Evolutionary conservation across 2,113 vertebrate genomes (phyloP), one percentile per base, ranked within the genome.

Genomic region (Podocnemis expansa): DNA sequence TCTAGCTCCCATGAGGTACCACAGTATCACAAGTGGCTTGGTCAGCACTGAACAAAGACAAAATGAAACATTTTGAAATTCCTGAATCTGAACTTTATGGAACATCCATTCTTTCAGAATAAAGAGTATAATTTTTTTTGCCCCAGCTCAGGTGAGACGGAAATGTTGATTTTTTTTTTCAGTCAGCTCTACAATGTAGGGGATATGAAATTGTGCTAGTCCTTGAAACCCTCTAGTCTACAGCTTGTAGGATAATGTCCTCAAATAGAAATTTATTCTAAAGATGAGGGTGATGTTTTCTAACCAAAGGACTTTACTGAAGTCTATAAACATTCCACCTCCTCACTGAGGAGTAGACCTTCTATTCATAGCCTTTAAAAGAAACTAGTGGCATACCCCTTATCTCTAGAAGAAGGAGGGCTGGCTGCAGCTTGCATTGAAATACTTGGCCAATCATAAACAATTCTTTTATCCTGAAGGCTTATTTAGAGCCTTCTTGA

Each of bases 281-380:
- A 60, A 47, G 76, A 4, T 51, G 34, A 51, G 13, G 3, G 1
- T 0, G 0, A 56, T 17, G 2, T 49, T 78, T 0, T 45, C 19
- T 34, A 5, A 4, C 3, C 67, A 79, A 93, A 81, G 29, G 1
- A 58, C 4, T 29, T 27, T 60, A 2, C n/a, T 80, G 45, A 89
- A 91, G 81, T 2, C 4, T 41, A 41, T 7, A 56, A 73, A 82
- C 2, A 4, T 89, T 51, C 0, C 19, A 25, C 27, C 88, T 80
- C 21, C 63, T 51, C n/a, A 67, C 5, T 55, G 49, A 94, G 70
- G 1, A 1, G 7, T 78, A 83, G 45, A 43, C 49, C 25, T 56
- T 24, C 14, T 85, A 5, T 5, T 87, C 31, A 58, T 31, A 73
- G 63, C 25, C 5, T 67, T 84, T 16, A 29, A 3, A 56, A 25